Evolutionary conservation across 1,140 invertebrate genomes (phyloP).

Genomic region (Magallana gigas): DNA sequence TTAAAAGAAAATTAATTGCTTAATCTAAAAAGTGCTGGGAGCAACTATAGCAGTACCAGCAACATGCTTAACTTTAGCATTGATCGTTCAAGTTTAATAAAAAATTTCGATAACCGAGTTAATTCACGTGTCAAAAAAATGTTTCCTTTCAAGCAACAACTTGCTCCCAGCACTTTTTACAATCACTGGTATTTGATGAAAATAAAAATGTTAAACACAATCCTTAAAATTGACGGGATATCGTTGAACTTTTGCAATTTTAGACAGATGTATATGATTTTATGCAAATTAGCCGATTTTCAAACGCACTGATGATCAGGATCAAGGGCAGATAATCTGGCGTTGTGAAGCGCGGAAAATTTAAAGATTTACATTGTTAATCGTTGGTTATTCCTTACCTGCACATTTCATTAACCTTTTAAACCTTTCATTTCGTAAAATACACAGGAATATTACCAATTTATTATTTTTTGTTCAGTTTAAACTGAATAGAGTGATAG

Average conservation of each 20-base stretch:
- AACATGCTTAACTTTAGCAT: neutral
- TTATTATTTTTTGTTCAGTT: too few relatives aligned
- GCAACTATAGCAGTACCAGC: neutral
- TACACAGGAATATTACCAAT: too few relatives aligned
- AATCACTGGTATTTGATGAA: neutral
- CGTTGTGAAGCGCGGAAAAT: neutral
- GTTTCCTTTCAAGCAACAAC: neutral
- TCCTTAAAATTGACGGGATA: neutral
- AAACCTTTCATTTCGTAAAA: too few relatives aligned
- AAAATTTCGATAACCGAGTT: neutral
- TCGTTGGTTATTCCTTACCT: too few relatives aligned
- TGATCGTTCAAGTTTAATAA: neutral
- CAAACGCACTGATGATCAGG: slow-evolving; percentile 8
- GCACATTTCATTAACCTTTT: too few relatives aligned
- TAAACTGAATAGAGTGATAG: too few relatives aligned
- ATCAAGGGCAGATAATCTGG: slow-evolving; percentile 13
- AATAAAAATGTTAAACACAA: neutral
- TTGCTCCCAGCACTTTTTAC: slow-evolving; percentile 11
- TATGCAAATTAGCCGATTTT: neutral
- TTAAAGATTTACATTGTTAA: neutral
- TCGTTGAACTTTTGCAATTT: neutral
- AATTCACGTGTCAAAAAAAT: neutral
- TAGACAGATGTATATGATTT: neutral
- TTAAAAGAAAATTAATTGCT: neutral
- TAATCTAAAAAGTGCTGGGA: slow-evolving; percentile 15